Conservation (phyloP, 2,113 vertebrate species). For the Calidris pygmaea region DNA sequence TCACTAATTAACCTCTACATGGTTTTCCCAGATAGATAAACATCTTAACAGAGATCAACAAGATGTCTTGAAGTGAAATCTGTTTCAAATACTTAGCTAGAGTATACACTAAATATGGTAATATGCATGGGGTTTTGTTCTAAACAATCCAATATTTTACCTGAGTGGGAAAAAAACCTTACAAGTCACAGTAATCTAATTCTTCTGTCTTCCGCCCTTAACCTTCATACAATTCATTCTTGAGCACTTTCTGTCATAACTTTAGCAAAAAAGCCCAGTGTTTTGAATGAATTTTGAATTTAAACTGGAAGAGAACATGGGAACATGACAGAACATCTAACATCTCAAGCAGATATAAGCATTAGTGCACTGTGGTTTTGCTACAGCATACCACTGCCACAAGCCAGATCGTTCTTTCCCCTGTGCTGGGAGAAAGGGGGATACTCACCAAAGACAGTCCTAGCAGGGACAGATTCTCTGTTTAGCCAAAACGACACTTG, state of each 20-base stretch:
- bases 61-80: not conserved
- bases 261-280: not conserved
- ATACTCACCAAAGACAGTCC: constrained; percentile 95
- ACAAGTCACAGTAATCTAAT: not conserved
- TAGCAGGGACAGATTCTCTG: constrained; percentile 93
- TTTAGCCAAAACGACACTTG: constrained; percentile 99
- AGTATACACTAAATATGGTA: not conserved
- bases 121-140: accelerated
- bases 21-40: constrained; percentile 17
- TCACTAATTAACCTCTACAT: constrained; percentile 20
- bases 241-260: not conserved
- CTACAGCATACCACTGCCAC: not conserved
- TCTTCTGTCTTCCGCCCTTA: not conserved
- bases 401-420: not conserved
- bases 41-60: constrained; percentile 4
- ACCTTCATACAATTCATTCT: not conserved
- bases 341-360: not conserved
- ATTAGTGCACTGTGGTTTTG: not conserved
- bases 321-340: not conserved
- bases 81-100: not conserved
- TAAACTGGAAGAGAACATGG: not conserved
- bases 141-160: not conserved
- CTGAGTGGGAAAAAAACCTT: not conserved
- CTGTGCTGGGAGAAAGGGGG: not conserved
- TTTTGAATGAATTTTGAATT: not conserved